Base-by-base conservation (phyloP, 2,113 vertebrate genomes). In the Marcusenius ussheri region DNA sequence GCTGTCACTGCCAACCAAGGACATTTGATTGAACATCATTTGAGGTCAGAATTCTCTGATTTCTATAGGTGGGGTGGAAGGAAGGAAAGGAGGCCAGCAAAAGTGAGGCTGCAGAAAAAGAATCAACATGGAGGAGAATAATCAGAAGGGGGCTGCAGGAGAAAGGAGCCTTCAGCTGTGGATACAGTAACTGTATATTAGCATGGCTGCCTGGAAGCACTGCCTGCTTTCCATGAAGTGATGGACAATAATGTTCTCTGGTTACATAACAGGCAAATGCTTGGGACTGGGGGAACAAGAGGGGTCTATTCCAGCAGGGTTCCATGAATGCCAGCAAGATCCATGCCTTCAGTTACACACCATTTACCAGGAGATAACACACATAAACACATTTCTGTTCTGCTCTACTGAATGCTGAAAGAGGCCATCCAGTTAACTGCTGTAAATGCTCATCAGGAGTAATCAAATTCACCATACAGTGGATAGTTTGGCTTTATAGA, bases 181-280 rank as follows among this genome's bases (percentile, higher is more conserved):
- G 70, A 39, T 50, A 39, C 46, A 77, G 88, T 89, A 89, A 51
- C 70, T 45, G 5, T 46, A 39, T 77, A 77, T 11, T 83, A 51
- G 70, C 70, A 19, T n/a, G 56, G 24, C 31, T 80, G 46, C 49
- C n/a, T 46, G 46, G 66, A 89, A 80, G 21, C 27, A 17, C 46
- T 0, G 24, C n/a, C 88, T 47, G 13, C 13, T 21, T 70, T 83
- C 42, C 27, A 42, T 39, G 35, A 80, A 31, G 46, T 77, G 88
- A 89, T 80, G 42, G 70, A 89, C 74, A 70, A 89, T 83, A 89
- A 80, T 80, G 66, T 47, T 24, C n/a, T 27, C 45, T 47, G 47
- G n/a, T 89, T 89, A 66, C 66, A 80, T 83, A 89, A 89, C 19
- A n/a, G 47, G 45, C 21, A 47, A 50, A 50, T 70, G 1, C 45